Conservation (phyloP, 2,113 vertebrate genomes). For the Pygoscelis adeliae region DNA sequence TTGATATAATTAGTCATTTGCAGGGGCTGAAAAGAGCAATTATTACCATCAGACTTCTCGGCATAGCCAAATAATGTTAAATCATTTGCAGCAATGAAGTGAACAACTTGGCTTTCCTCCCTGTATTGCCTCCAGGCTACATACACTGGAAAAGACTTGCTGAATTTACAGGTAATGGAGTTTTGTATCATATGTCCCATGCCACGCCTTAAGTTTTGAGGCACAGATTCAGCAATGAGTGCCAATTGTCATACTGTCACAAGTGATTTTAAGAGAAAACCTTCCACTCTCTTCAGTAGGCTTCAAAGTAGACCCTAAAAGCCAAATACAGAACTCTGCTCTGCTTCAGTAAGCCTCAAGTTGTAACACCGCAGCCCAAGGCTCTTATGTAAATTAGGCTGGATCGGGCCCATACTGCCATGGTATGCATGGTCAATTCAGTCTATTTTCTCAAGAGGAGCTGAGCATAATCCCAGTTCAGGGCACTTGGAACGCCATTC, state of each 20-base stretch:
- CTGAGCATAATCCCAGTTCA: neutral
- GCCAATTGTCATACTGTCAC: neutral
- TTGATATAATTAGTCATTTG: neutral
- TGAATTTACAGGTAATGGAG: neutral
- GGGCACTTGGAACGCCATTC: neutral
- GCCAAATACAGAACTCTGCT: neutral
- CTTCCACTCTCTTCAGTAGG: neutral
- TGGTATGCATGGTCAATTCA: accelerated
- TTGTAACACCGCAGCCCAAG: neutral
- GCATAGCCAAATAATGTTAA: neutral
- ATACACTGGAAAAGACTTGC: accelerated
- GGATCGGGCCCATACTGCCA: neutral
- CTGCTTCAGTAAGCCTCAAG: neutral
- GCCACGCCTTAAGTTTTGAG: neutral
- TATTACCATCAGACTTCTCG: neutral
- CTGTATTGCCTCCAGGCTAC: neutral
- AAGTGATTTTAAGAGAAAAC: neutral
- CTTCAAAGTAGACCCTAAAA: neutral
- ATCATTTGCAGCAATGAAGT: neutral
- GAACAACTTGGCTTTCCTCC: neutral
- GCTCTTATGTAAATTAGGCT: neutral
- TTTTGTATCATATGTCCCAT: neutral
- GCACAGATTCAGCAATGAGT: neutral
- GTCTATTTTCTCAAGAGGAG: neutral
- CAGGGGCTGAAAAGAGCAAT: neutral